Conservation (phyloP, 2,797 vertebrate species). For the Miichthys miiuy region DNA sequence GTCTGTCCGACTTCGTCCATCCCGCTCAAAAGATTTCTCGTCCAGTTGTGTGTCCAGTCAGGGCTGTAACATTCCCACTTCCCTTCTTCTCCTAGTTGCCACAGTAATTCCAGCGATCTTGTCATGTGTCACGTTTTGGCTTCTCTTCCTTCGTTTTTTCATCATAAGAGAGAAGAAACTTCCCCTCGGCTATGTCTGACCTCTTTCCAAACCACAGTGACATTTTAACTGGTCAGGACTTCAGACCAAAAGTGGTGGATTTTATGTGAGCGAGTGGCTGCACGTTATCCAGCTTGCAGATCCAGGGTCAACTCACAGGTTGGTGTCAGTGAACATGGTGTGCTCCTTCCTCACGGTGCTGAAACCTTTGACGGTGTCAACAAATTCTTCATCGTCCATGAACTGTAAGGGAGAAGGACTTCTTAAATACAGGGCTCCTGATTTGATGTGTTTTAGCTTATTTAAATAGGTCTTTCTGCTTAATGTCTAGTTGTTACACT, state of each 20-base stretch:
- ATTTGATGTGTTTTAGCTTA: not conserved
- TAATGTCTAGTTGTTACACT: not conserved
- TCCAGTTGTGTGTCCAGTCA: not conserved
- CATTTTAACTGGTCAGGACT: not conserved
- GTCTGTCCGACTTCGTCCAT: not conserved
- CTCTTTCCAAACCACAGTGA: not conserved
- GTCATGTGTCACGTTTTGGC: not conserved
- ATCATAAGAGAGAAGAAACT: not conserved
- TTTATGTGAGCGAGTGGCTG: no score
- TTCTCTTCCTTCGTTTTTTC: not conserved
- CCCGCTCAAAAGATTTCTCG: not conserved
- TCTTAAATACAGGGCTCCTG: not conserved
- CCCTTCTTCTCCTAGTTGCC: not conserved
- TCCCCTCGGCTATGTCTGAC: not conserved
- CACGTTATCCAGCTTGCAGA: no score
- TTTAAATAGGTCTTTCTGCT: not conserved
- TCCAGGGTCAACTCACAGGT: slow-evolving; percentile 81
- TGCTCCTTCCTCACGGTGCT: slow-evolving; percentile 97
- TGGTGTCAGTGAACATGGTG: slow-evolving; percentile 96
- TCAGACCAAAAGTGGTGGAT: not conserved
- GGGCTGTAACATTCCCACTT: not conserved
- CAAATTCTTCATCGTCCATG: slow-evolving; percentile 93
- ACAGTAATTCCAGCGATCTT: not conserved
- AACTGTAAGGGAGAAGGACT: slow-evolving; percentile 79
- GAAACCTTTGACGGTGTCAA: slow-evolving; percentile 96